phyloP scores from a whole-genome alignment of 2,888 invertebrate genomes.

The Cephus spinipes region DNA sequence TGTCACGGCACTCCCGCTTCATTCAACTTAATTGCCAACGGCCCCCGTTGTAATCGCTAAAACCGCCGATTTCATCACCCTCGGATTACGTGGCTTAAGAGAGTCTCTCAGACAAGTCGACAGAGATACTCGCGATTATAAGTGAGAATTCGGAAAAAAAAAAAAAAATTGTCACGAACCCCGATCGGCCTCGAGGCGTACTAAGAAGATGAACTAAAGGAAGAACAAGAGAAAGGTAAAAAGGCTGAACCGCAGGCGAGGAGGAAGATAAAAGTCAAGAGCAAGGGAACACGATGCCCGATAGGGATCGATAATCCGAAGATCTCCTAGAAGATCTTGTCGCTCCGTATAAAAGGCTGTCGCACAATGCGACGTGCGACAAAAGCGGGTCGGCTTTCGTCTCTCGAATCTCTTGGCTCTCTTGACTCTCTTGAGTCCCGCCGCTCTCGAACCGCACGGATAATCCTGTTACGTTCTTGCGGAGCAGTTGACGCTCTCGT shows the following conservation, averaged over 20 bases:
- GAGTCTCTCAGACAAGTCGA: no score
- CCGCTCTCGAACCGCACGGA: conserved; percentile 24
- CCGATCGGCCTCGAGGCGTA: no score
- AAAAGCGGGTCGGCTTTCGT: conserved; percentile 15
- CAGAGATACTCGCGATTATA: no score
- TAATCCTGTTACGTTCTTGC: conserved; percentile 55
- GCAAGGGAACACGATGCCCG: not conserved
- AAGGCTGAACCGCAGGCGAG: no score
- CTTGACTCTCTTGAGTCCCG: conserved; percentile 32
- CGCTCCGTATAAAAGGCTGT: conserved; percentile 12
- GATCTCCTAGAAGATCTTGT: conserved; percentile 16
- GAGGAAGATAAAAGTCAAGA: conserved; percentile 15
- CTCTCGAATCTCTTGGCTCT: conserved; percentile 12
- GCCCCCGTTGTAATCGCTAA: conserved; percentile 32
- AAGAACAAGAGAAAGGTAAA: no score
- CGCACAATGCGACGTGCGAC: conserved; percentile 18
- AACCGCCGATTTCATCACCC: conserved; percentile 49
- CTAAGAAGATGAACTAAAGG: no score
- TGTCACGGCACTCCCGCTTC: conserved; percentile 62
- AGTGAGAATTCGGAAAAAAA: no score
- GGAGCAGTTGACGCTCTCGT: conserved; percentile 38
- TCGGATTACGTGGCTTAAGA: conserved; percentile 6
- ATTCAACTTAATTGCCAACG: conserved; percentile 58
- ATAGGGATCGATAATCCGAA: conserved; percentile 22
- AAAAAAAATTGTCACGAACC: no score